A percentile compares a stretch with the other conserved stretches of the same genome.
phyloP scores from a whole-genome alignment of 2,797 vertebrate genomes.

The Apogon talboti region DNA sequence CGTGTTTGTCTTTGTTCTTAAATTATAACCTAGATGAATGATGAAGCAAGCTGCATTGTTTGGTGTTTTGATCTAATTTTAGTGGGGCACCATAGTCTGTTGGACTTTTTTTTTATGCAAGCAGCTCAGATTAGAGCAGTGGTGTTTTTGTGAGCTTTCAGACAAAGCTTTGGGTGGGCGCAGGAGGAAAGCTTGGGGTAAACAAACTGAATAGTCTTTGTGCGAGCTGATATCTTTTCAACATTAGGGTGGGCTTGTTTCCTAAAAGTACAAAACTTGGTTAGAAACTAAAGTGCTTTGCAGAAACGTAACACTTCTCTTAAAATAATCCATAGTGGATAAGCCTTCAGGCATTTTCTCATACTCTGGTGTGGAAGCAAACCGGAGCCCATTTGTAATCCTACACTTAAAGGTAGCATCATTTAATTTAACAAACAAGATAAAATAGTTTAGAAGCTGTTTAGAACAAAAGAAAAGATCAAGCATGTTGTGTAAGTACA shows the following conservation, averaged over 20 bases:
- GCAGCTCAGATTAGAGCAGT: background rate
- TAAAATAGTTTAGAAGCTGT: too few species aligned
- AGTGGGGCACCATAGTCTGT: background rate
- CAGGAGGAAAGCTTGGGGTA: constrained; percentile 31
- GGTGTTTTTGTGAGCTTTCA: constrained; percentile 23
- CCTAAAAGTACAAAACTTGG: constrained; percentile 49
- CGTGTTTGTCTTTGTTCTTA: constrained; percentile 46
- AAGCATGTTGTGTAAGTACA: too few species aligned
- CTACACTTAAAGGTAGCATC: background rate
- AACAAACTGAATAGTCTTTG: constrained; percentile 44
- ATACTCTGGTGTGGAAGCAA: constrained; percentile 15
- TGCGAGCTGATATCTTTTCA: constrained; percentile 22
- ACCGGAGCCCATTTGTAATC: background rate
- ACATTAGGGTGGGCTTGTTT: constrained; percentile 37
- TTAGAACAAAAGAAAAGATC: too few species aligned
- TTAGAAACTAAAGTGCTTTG: constrained; percentile 30
- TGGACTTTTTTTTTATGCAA: background rate
- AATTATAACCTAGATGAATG: constrained; percentile 23
- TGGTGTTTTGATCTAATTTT: constrained; percentile 36
- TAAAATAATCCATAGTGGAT: constrained; percentile 38
- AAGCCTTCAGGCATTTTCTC: constrained; percentile 41
- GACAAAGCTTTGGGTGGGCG: constrained; percentile 23
- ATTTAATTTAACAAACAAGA: background rate
- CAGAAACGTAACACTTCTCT: constrained; percentile 22
- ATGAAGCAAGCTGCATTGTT: constrained; percentile 33